Evolutionary conservation across 2,888 invertebrate species (phyloP), one percentile per base, ranked within the genome.

Genomic region (Agonopterix alstromeriana): DNA sequence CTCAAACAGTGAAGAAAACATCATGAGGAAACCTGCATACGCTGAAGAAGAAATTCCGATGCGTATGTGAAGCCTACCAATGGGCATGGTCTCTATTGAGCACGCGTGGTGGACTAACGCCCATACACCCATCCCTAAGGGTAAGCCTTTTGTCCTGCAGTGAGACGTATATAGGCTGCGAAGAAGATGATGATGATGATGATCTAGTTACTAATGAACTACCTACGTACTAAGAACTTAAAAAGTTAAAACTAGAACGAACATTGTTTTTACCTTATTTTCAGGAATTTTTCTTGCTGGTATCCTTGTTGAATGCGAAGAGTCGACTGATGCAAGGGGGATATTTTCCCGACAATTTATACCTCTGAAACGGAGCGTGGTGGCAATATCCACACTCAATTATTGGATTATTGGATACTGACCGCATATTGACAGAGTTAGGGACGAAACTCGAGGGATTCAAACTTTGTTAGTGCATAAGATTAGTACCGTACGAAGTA

Each of bases 381-480:
- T 57, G 51, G 53, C 60, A 52, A 52, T 57, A 60, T 57, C 65
- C 68, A 62, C 61, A 60, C 59, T 70, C 82, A 78, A 84, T 86
- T 86, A 86, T 72, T 74, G 84, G 84, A 86, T 86, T 83, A 85
- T 55, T 71, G 77, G 70, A 73, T 65, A 56, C 63, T 76, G 73
- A 79, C 84, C 86, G 65, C 84, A 81, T 78, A 77, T 83, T 82
- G 76, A 70, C 71, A 53, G 54, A 60, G 65, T 64, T 67, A 68
- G 59, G 56, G 57, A 27, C 27, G 27, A 27, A 27, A 54, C 82
- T 62, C 65, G 17, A 44, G 76, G 79, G 82, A 81, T 82, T 70
- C 72, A 66, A 84, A 82, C 78, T 83, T 77, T 53, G 70, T 83
- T 82, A 80, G 68, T 77, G 76, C 73, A 72, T 67, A 65, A 62